These are phyloP conservation scores for Notolabrus celidotus DNA, from an alignment of 2,797 vertebrate genomes.

Conservation along the genomic window DNA sequence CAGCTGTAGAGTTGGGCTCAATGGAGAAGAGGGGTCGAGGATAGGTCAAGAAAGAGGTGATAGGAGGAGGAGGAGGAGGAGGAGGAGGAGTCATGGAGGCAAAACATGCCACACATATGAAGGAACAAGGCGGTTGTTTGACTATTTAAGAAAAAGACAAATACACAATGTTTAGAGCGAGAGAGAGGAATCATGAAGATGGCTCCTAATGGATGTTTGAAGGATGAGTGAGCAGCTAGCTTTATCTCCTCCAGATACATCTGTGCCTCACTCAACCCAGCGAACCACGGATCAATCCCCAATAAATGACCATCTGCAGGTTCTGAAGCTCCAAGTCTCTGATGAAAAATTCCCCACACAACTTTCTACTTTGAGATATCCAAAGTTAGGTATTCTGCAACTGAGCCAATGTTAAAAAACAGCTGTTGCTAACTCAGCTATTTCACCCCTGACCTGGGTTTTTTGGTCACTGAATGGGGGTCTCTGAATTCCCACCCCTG, in stretches of 20 bases:
- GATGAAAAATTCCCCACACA: not conserved
- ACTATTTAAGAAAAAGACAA: not conserved
- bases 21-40: not conserved
- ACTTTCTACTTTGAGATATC: conserved; percentile 10
- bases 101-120: conserved; percentile 4
- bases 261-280: conserved; percentile 22
- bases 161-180: not conserved
- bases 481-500: conserved; percentile 88
- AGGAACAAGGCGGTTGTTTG: not conserved
- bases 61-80: conserved; percentile 18
- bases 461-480: conserved; percentile 86
- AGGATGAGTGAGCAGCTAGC: conserved; percentile 7
- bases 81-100: conserved; percentile 7
- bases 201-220: not conserved
- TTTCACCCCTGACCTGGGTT: conserved; percentile 89
- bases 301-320: conserved; percentile 29
- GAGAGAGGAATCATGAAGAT: not conserved
- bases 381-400: conserved; percentile 25
- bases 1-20: conserved; percentile 17
- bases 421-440: conserved; percentile 88
- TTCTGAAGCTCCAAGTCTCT: not conserved
- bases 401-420: conserved; percentile 75
- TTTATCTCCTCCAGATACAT: conserved; percentile 28
- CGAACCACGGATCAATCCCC: conserved; percentile 28
- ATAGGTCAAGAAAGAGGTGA: conserved; percentile 27